Evolutionary conservation across 2,888 invertebrate species (phyloP).

Genomic region (Drosophila merina): DNA sequence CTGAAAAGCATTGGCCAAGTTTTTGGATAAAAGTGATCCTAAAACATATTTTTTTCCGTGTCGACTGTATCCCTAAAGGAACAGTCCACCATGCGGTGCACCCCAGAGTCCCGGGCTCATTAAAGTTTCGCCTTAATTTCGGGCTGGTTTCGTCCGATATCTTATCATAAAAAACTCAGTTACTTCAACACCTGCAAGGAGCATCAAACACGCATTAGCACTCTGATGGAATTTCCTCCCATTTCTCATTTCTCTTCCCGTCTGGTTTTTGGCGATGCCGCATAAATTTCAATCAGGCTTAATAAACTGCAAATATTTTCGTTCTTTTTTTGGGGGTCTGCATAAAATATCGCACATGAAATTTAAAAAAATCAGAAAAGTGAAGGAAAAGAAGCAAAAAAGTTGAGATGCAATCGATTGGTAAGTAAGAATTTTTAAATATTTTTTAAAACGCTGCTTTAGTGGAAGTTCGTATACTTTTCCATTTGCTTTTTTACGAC

Average conservation of each 20-base stretch:
- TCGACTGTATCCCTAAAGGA: background rate
- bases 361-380: slow-evolving; percentile 38
- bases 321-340: slow-evolving; percentile 19
- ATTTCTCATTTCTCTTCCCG: slow-evolving; percentile 36
- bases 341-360: slow-evolving; percentile 43
- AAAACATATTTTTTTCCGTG: background rate
- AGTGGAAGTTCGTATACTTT: background rate
- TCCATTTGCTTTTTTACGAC: slow-evolving; percentile 13
- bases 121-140: slow-evolving; percentile 60
- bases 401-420: slow-evolving; percentile 29
- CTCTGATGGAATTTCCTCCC: slow-evolving; percentile 52
- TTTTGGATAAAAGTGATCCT: background rate
- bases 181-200: slow-evolving; percentile 71
- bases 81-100: slow-evolving; percentile 27
- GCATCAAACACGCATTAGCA: slow-evolving; percentile 75
- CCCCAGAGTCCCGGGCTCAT: slow-evolving; percentile 60
- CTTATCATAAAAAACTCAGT: slow-evolving; percentile 77
- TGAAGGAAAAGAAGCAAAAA: slow-evolving; percentile 6
- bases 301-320: slow-evolving; percentile 70
- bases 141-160: slow-evolving; percentile 52
- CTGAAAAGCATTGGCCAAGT: too few species aligned
- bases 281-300: slow-evolving; percentile 74
- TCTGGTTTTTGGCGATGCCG: slow-evolving; percentile 22
- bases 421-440: slow-evolving; percentile 32
- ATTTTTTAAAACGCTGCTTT: slow-evolving; percentile 9